Evolutionary conservation across 2,113 vertebrate species (phyloP).

Genomic region (Phodopus roborovskii): DNA sequence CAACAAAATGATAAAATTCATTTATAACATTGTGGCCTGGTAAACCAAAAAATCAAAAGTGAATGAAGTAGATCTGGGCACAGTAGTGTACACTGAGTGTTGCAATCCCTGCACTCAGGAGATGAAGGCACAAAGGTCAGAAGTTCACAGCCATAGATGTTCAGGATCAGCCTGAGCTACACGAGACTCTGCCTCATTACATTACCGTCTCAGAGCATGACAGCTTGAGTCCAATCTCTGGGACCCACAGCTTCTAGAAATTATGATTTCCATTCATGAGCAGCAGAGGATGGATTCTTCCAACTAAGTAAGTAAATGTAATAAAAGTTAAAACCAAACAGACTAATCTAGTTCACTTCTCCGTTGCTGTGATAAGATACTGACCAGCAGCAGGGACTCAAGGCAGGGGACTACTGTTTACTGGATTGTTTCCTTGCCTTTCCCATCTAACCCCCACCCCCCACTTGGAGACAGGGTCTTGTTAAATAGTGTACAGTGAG

Average conservation of each 20-base stretch:
- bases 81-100: not conserved
- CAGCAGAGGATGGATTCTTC: not conserved
- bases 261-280: not conserved
- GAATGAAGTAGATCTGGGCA: not conserved
- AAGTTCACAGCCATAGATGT: not conserved
- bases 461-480: not conserved
- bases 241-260: not conserved
- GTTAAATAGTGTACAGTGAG: not conserved
- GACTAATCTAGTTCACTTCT: not conserved
- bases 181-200: not conserved
- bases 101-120: not conserved
- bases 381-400: not conserved
- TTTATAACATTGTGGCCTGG: not conserved
- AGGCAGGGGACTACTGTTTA: not conserved
- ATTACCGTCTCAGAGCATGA: not conserved
- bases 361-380: not conserved
- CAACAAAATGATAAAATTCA: not conserved
- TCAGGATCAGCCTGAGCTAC: not conserved
- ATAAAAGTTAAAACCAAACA: not conserved
- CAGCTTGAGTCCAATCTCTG: no score
- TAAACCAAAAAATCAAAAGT: not conserved
- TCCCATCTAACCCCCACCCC: not conserved
- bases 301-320: not conserved
- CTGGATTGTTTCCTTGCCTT: not conserved
- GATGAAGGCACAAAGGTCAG: not conserved